Conservation (phyloP, 1,140 invertebrate species). For the Trypoxylus dichotomus region DNA sequence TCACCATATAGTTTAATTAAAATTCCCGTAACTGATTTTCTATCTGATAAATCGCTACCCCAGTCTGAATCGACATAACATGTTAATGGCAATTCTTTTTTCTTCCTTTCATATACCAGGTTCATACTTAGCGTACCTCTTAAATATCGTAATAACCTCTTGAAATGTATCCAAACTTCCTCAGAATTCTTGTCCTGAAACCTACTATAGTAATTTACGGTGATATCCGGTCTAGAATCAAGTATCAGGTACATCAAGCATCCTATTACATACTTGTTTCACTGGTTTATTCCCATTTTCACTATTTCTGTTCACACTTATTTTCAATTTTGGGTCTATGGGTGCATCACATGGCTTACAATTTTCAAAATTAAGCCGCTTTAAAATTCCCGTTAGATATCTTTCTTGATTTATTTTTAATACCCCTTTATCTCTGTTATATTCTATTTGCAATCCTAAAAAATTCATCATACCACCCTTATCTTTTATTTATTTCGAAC, state of each 20-base stretch:
- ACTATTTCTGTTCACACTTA: background rate
- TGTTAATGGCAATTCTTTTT: constrained; percentile 7
- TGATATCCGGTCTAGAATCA: constrained; percentile 51
- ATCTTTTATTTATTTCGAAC: constrained; percentile 37
- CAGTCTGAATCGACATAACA: constrained; percentile 49
- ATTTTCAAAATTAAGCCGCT: constrained; percentile 31
- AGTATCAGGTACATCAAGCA: constrained; percentile 51
- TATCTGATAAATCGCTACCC: constrained; percentile 43
- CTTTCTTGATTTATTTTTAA: constrained; percentile 35
- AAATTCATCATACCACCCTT: constrained; percentile 35
- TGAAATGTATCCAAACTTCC: constrained; percentile 47
- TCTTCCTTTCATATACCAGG: constrained; percentile 34
- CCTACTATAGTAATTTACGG: constrained; percentile 46
- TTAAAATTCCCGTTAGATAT: constrained; percentile 8
- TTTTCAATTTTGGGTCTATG: constrained; percentile 31
- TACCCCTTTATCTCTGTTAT: constrained; percentile 32
- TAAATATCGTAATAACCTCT: constrained; percentile 52
- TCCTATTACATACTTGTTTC: constrained; percentile 49
- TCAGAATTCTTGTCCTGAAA: constrained; percentile 42
- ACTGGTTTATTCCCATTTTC: constrained; percentile 35
- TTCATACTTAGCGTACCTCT: constrained; percentile 46
- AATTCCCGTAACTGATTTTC: constrained; percentile 43
- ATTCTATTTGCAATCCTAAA: constrained; percentile 35
- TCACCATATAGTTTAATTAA: constrained; percentile 44
- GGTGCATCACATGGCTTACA: constrained; percentile 22